phyloP scores from a whole-genome alignment of 1,140 invertebrate genomes.

The Mesaphorura yosii region DNA sequence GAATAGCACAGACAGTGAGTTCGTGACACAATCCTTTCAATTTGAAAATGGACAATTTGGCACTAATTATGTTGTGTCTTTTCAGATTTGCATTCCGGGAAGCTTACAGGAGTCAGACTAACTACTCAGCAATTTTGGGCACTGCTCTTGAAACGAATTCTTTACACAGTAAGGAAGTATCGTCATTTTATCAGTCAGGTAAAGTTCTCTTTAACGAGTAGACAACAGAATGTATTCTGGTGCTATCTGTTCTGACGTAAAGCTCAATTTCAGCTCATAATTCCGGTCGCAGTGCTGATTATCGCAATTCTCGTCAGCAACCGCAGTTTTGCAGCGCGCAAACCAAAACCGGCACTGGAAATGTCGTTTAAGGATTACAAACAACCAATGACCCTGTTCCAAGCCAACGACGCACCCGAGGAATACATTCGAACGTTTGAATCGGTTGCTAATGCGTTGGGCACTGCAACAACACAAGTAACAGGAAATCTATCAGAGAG shows the following conservation, averaged over 20 bases:
- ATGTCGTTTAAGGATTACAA: background rate
- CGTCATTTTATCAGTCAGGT: constrained; percentile 31
- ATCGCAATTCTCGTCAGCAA: constrained; percentile 14
- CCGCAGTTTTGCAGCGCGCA: background rate
- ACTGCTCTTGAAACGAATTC: constrained; percentile 47
- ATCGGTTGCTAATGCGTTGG: background rate
- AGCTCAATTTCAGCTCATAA: constrained; percentile 8
- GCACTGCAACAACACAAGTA: background rate
- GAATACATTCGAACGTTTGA: background rate
- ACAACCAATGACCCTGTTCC: background rate
- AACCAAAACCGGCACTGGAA: background rate
- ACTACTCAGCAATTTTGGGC: constrained; percentile 47
- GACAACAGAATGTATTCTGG: background rate
- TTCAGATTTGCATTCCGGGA: too few species aligned
- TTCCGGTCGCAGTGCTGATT: constrained; percentile 11
- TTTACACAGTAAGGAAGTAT: constrained; percentile 34
- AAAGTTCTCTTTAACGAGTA: background rate
- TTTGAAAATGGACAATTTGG: too few species aligned
- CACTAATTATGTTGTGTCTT: too few species aligned
- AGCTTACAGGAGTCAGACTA: too few species aligned
- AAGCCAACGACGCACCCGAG: background rate
- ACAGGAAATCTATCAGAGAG: background rate
- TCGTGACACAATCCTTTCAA: too few species aligned
- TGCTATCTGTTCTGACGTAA: background rate
- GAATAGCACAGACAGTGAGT: too few species aligned